phyloP scores from a whole-genome alignment of 2,888 invertebrate species.

The Argyresthia goedartella region DNA sequence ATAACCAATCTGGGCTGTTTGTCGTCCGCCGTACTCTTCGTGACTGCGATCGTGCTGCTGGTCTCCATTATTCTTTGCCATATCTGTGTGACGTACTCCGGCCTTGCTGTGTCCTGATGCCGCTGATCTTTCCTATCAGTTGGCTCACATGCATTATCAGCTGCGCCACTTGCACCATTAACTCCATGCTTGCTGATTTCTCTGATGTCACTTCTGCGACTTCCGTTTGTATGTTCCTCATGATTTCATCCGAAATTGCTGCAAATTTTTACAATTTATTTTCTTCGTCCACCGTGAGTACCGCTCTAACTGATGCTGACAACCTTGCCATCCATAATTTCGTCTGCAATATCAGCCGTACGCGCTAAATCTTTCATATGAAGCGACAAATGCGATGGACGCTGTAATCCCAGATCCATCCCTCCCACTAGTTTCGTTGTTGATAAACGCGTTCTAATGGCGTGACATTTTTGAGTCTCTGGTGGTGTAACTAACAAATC shows the following conservation, averaged over 20 bases:
- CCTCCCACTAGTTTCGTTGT: constrained; percentile 5
- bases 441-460: constrained; percentile 8
- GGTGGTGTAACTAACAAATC: constrained; percentile 9
- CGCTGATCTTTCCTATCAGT: too few relatives aligned
- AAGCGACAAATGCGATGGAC: constrained; percentile 8
- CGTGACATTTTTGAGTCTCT: constrained; percentile 3
- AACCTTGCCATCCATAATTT: background rate
- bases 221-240: too few relatives aligned
- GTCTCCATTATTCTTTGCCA: too few relatives aligned
- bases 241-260: too few relatives aligned
- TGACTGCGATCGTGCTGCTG: too few relatives aligned
- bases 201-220: too few relatives aligned
- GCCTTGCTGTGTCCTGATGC: too few relatives aligned
- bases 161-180: too few relatives aligned
- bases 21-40: background rate
- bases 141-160: too few relatives aligned
- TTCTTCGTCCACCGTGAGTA: background rate
- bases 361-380: constrained; percentile 9
- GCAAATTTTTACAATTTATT: too few relatives aligned
- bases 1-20: background rate
- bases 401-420: constrained; percentile 9
- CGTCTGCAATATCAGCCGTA: background rate
- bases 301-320: background rate
- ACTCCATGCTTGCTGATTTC: too few relatives aligned
- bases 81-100: too few relatives aligned